A percentile compares a stretch with the other conserved stretches of the same genome.
Conservation (phyloP, 2,888 invertebrate species). For the Lomographa bimaculata region DNA sequence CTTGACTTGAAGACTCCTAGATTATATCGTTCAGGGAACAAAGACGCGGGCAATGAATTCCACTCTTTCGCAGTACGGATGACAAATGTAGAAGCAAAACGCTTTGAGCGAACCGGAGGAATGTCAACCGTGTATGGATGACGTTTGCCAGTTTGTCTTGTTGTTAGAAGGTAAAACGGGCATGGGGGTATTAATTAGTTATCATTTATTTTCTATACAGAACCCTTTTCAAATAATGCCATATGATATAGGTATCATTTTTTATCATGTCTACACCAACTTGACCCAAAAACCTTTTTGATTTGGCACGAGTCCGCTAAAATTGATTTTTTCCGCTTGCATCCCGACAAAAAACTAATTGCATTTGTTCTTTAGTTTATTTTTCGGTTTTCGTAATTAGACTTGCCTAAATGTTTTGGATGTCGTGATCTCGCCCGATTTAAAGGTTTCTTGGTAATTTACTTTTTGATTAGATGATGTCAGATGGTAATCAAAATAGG, state of each 20-base stretch:
- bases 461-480: constrained; percentile 63
- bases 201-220: constrained; percentile 4
- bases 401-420: constrained; percentile 51
- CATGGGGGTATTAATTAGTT: too few relatives aligned
- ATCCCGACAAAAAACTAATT: constrained; percentile 63
- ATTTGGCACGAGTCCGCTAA: constrained; percentile 62
- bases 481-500: constrained; percentile 45
- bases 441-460: constrained; percentile 57
- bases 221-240: constrained; percentile 23
- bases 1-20: too few relatives aligned
- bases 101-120: too few relatives aligned
- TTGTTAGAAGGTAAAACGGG: too few relatives aligned
- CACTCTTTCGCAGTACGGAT: too few relatives aligned
- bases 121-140: too few relatives aligned
- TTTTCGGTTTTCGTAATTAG: constrained; percentile 61
- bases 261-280: constrained; percentile 20
- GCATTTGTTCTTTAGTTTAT: constrained; percentile 49
- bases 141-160: too few relatives aligned
- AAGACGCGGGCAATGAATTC: too few relatives aligned
- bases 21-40: too few relatives aligned
- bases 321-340: constrained; percentile 67
- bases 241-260: too few relatives aligned
- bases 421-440: constrained; percentile 46
- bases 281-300: constrained; percentile 34
- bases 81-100: too few relatives aligned